Percentiles rank a stretch among this genome's conserved stretches.
Conservation (phyloP, 2,797 vertebrate species). For the Pangasius sanitwongsei region DNA sequence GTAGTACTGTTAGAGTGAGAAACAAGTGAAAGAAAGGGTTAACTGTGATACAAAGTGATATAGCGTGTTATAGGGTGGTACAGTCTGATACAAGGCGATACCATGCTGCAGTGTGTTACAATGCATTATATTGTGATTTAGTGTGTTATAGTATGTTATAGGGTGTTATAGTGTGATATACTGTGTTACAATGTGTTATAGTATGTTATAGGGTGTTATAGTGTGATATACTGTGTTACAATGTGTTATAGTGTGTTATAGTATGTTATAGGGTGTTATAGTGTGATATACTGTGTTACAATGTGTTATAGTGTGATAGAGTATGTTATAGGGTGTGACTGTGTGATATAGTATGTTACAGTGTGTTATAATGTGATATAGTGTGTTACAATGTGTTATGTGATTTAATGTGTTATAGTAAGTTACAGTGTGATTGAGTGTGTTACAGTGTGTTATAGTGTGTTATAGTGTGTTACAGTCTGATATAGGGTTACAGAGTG, state of each 20-base stretch:
- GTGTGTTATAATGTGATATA: not conserved
- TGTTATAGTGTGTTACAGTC: not conserved
- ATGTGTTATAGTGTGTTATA: not conserved
- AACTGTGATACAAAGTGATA: not conserved
- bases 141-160: not conserved
- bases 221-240: not conserved
- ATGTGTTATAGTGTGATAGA: not conserved
- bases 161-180: not conserved
- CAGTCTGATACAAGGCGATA: not conserved
- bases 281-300: not conserved
- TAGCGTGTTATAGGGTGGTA: not conserved
- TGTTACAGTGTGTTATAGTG: not conserved
- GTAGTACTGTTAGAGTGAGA: not conserved
- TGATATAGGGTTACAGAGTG: not conserved
- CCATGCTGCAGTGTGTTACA: not conserved
- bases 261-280: not conserved
- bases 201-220: not conserved
- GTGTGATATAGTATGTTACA: not conserved
- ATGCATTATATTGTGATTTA: not conserved
- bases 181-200: not conserved
- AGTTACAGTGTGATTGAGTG: not conserved
- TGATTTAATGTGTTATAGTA: not conserved
- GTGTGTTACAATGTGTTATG: not conserved
- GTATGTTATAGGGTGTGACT: not conserved
- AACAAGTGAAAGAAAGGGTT: not conserved